Evolutionary conservation across 2,888 invertebrate species (phyloP).

Genomic region (Drosophila recens): DNA sequence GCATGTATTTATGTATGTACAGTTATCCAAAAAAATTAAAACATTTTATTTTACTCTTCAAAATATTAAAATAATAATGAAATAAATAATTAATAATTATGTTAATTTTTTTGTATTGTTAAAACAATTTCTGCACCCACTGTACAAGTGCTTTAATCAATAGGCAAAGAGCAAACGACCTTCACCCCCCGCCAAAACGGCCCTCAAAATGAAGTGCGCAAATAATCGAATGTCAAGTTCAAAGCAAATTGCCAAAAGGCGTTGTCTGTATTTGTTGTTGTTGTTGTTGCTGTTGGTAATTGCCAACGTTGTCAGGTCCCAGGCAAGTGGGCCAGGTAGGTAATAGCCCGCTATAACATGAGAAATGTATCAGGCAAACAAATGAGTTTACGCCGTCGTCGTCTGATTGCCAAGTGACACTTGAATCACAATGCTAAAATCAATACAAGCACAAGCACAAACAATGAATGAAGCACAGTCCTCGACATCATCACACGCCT

Average conservation of each 20-base stretch:
- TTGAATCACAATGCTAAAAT: constrained; percentile 56
- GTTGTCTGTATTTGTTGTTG: constrained; percentile 17
- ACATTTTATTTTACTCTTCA: too few relatives aligned
- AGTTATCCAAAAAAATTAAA: too few relatives aligned
- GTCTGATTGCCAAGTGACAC: constrained; percentile 61
- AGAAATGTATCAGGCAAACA: constrained; percentile 67
- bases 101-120: neutral
- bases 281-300: constrained; percentile 46
- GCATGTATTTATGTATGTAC: neutral
- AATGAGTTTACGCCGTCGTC: constrained; percentile 49
- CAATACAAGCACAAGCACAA: too few relatives aligned
- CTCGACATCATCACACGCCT: neutral
- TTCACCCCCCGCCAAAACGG: constrained; percentile 52
- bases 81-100: too few relatives aligned
- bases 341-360: constrained; percentile 64
- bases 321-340: constrained; percentile 56
- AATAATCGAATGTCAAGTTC: constrained; percentile 76
- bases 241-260: constrained; percentile 64
- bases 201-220: constrained; percentile 44
- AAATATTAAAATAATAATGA: too few relatives aligned
- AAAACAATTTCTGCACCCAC: neutral
- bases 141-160: constrained; percentile 15
- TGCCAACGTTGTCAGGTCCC: constrained; percentile 55
- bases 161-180: constrained; percentile 45
- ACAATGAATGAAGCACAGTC: constrained; percentile 53